Evolutionary conservation across 2,797 vertebrate species (phyloP), one percentile per base, ranked within the genome.

Genomic region (Cirrhinus molitorella): DNA sequence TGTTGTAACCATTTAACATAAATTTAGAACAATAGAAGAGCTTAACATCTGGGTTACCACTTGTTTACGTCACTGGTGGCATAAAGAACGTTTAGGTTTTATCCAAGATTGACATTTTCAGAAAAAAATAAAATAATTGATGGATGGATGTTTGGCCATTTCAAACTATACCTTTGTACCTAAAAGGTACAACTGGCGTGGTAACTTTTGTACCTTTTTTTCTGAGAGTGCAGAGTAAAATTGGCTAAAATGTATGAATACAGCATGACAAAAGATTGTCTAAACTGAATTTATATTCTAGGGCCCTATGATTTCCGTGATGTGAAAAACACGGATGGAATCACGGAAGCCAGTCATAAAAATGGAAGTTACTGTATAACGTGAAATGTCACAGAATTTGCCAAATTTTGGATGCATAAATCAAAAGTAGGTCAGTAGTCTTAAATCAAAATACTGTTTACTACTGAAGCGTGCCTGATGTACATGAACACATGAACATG

Each of bases 21-120:
- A 79, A 17, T 23, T 11, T 7, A 67, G 57, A 91, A 92, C 90
- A 92, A 89, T 89, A 84, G 83, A 81, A 79, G 21, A 81, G 67
- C 51, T 37, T 31, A 73, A 51, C 76, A 88, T 85, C 85, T 85
- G 85, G 45, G 12, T 55, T 65, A 55, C 10, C 47, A 73, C n/a
- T 75, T 55, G 19, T 53, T 73, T 73, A 53, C 19, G 3, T 73
- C 49, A 53, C 47, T 25, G 17, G 25, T 71, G 23, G 43, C 13
- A n/a, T 47, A 16, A 17, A 63, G 21, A 83, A 3, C 40, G 28
- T 43, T 53, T 23, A 8, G 25, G 14, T 75, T 77, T 55, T 37
- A 53, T 17, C 9, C 31, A 40, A 75, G 51, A 23, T 53, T 34
- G 9, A 73, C 5, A 53, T 73, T 73, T 73, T 34, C 31, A 5